Percentiles rank a stretch among this genome's conserved stretches.
Evolutionary conservation across 2,888 invertebrate genomes (phyloP).

Genomic region (Chloroclystis v-ata): DNA sequence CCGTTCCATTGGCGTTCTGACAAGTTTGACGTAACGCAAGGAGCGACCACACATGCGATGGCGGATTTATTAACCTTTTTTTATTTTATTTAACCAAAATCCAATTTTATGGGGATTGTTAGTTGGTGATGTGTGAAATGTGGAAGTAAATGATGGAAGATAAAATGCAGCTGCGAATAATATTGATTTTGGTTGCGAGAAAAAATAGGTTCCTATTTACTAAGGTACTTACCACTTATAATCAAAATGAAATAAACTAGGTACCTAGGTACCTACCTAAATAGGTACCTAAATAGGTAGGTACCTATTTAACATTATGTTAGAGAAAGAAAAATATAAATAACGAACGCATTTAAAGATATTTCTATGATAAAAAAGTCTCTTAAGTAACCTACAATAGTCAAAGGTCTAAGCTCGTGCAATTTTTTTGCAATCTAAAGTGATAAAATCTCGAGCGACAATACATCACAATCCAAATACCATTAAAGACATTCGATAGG

Average conservation of each 20-base stretch:
- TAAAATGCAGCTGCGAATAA: conserved; percentile 3
- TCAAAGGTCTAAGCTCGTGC: conserved; percentile 2
- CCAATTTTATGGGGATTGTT: conserved; percentile 44
- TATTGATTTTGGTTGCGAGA: not conserved
- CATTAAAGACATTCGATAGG: conserved; percentile 21
- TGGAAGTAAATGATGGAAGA: conserved; percentile 2
- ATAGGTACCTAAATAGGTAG: not conserved
- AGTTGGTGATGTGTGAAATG: conserved; percentile 8
- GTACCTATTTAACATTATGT: not conserved
- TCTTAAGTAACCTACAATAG: not conserved
- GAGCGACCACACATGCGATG: conserved; percentile 54
- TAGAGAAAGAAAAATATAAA: too few relatives aligned
- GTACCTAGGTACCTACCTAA: not conserved
- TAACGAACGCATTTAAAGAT: too few relatives aligned
- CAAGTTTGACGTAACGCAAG: conserved; percentile 63
- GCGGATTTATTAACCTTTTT: conserved; percentile 38
- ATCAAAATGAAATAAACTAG: too few relatives aligned
- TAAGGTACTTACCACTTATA: too few relatives aligned
- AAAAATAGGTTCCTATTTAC: not conserved
- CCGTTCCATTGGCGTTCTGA: conserved; percentile 45
- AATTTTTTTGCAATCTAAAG: conserved; percentile 2
- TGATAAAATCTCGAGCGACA: conserved; percentile 12
- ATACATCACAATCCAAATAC: conserved; percentile 15
- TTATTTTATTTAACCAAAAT: conserved; percentile 45
- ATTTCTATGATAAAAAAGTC: too few relatives aligned